These are phyloP conservation scores for Eremobia ochroleuca DNA, from an alignment of 2,888 invertebrate genomes.

Conservation along the genomic window DNA sequence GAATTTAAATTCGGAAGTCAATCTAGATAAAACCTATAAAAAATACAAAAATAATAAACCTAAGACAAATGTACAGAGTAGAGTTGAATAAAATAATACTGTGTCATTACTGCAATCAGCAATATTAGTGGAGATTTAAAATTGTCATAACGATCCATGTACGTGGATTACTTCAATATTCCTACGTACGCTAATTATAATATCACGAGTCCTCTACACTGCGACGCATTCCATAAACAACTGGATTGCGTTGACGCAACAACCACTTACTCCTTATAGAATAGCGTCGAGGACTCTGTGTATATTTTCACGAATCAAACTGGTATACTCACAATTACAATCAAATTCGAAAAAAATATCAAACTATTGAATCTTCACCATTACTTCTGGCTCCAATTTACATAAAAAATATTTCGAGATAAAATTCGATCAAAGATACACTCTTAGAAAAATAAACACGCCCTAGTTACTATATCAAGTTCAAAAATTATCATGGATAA, in stretches of 20 bases:
- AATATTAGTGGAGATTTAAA: conserved; percentile 80
- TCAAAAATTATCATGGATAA: conserved; percentile 65
- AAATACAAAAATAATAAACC: conserved; percentile 83
- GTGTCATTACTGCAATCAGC: conserved; percentile 87
- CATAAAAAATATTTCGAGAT: conserved; percentile 60
- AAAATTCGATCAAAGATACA: conserved; percentile 63
- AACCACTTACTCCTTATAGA: conserved; percentile 31
- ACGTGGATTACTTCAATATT: conserved; percentile 59
- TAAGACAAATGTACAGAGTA: conserved; percentile 88
- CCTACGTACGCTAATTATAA: conserved; percentile 45
- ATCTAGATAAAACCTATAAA: conserved; percentile 82
- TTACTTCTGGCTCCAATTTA: conserved; percentile 47
- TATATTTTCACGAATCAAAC: conserved; percentile 55
- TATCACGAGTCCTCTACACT: conserved; percentile 31
- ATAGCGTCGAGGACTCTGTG: conserved; percentile 54
- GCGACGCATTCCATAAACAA: conserved; percentile 31
- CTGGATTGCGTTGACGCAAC: conserved; percentile 30
- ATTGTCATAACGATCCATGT: conserved; percentile 61
- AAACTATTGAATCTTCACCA: conserved; percentile 50
- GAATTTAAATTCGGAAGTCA: conserved; percentile 78
- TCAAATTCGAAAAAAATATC: conserved; percentile 45
- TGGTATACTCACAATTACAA: conserved; percentile 43
- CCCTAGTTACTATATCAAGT: conserved; percentile 60
- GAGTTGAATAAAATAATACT: conserved; percentile 89
- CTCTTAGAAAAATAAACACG: conserved; percentile 74